A percentile compares a stretch with the other conserved stretches of the same genome.
Evolutionary conservation across 2,797 vertebrate genomes (phyloP).

Genomic region (Lindbergichthys nudifrons): DNA sequence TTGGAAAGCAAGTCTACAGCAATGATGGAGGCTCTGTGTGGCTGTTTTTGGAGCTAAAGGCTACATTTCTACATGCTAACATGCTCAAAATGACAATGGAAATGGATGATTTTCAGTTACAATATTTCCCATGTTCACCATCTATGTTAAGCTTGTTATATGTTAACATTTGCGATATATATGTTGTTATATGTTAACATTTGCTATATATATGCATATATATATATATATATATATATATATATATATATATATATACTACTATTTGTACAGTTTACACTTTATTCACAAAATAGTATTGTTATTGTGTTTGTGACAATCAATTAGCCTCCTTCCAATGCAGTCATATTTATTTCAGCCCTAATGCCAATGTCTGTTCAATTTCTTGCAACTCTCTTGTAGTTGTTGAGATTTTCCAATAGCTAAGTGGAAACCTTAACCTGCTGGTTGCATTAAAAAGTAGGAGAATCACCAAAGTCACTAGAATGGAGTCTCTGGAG

Average conservation of each 20-base stretch:
- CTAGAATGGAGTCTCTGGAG: not conserved
- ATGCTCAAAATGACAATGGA: not conserved
- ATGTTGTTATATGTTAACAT: no score
- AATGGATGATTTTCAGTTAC: not conserved
- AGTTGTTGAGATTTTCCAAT: not conserved
- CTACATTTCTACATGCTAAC: not conserved
- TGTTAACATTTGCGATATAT: no score
- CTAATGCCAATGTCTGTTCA: not conserved
- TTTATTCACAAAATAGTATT: no score
- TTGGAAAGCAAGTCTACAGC: not conserved
- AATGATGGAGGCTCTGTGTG: not conserved
- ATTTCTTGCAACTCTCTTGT: no score
- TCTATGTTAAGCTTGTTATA: no score
- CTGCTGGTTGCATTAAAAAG: not conserved
- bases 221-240: no score
- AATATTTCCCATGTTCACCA: conserved; percentile 7
- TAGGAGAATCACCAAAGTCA: not conserved
- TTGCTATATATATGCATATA: no score
- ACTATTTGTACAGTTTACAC: no score
- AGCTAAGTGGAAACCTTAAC: not conserved
- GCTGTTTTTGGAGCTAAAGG: conserved; percentile 2
- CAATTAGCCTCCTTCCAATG: no score
- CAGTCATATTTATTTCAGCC: no score
- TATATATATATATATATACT: no score
- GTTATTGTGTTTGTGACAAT: no score